phyloP scores from a whole-genome alignment of 1,140 invertebrate genomes.

The Steinernema khuongi region DNA sequence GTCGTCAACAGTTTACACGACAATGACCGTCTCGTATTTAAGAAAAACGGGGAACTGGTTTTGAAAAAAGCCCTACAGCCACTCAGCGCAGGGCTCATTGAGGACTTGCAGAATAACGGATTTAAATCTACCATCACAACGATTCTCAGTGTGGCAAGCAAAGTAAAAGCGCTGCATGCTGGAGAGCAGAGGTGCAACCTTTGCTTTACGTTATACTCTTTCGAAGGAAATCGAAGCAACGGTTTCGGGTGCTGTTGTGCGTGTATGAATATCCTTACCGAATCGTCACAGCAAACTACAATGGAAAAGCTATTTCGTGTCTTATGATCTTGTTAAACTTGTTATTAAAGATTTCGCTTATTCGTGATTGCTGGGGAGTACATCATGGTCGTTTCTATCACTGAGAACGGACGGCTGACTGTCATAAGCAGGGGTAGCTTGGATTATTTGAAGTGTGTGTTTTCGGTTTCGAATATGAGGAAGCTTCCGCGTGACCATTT shows the following conservation, averaged over 20 bases:
- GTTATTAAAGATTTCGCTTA: background rate
- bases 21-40: background rate
- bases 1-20: background rate
- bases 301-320: background rate
- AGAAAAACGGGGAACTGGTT: background rate
- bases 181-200: background rate
- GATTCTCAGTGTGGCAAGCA: background rate
- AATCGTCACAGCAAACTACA: background rate
- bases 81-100: background rate
- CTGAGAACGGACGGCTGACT: no score
- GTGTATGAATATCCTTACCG: background rate
- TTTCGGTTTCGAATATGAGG: background rate
- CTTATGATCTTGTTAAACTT: slow-evolving; percentile 1
- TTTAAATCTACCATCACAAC: background rate
- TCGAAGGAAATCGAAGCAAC: background rate
- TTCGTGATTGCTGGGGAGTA: no score
- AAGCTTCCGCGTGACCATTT: no score
- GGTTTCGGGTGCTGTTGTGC: background rate
- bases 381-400: no score
- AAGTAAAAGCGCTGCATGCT: background rate
- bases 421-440: no score
- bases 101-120: background rate
- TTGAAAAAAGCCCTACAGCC: background rate
- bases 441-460: no score
- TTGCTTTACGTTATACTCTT: background rate